A percentile compares a stretch with the other conserved stretches of the same genome.
These are phyloP conservation scores for Macroramphosus scolopax DNA, from an alignment of 2,797 vertebrate species.

Conservation along the genomic window DNA sequence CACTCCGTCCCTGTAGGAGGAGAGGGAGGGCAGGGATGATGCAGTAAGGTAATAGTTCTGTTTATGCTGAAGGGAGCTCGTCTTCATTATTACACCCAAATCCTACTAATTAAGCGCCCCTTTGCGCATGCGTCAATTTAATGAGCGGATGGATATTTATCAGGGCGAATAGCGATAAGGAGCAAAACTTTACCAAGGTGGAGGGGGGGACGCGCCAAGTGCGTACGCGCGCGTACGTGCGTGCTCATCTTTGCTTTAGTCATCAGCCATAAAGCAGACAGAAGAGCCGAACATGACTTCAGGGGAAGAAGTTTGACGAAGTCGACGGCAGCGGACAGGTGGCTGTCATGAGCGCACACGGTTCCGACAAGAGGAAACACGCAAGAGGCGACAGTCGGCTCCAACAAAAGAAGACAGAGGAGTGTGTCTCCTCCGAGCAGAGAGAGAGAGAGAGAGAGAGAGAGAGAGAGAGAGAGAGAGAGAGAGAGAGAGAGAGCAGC, in stretches of 20 bases:
- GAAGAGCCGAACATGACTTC: slow-evolving; percentile 12
- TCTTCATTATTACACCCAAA: background rate
- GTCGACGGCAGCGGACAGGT: slow-evolving; percentile 42
- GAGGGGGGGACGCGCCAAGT: too few relatives aligned
- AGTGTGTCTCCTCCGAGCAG: slow-evolving; percentile 3
- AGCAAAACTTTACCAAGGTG: slow-evolving; percentile 10
- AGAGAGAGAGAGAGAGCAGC: slow-evolving; percentile 17
- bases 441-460: slow-evolving; percentile 7
- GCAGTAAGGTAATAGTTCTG: too few relatives aligned
- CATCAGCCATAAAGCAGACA: slow-evolving; percentile 12
- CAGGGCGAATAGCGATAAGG: too few relatives aligned
- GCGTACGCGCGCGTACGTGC: background rate
- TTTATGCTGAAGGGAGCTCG: background rate
- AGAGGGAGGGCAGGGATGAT: too few relatives aligned
- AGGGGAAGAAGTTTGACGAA: slow-evolving; percentile 13
- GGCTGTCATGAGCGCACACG: slow-evolving; percentile 16
- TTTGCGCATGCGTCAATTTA: background rate
- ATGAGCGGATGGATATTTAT: too few relatives aligned
- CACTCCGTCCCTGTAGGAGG: too few relatives aligned
- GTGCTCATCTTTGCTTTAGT: slow-evolving; percentile 3
- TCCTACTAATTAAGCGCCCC: background rate
- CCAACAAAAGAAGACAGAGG: slow-evolving; percentile 18
- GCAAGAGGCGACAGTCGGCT: slow-evolving; percentile 5
- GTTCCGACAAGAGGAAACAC: slow-evolving; percentile 6
- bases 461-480: background rate